Evolutionary conservation across 1,140 invertebrate species (phyloP), one percentile per base, ranked within the genome.

Genomic region (Achroia grisella): DNA sequence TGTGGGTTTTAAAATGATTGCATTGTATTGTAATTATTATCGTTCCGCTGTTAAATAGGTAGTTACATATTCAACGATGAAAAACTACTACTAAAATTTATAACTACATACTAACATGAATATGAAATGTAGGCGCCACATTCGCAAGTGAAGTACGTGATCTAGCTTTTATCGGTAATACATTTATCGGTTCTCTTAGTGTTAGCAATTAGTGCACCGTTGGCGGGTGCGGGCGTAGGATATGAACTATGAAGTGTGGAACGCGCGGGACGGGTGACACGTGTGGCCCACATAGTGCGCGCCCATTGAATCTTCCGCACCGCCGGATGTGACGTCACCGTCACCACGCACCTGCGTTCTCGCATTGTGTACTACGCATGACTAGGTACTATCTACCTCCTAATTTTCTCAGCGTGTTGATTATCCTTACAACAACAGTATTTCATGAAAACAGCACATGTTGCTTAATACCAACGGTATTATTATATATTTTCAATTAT

Each of bases 131-230:
- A 52, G 34, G 45, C 48, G 44, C 10, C 39, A 48, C 46, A 62
- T 61, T 65, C 58, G 52, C 62, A 63, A 72, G 66, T 74, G 74
- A 70, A 62, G 65, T 53, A 56, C 65, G 58, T 66, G 67, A 73
- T 74, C 2, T 23, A 60, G 71, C 52, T 46, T 44, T n/a, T n/a
- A n/a, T 59, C 60, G 69, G 55, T 56, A 61, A 56, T 60, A 75
- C 10, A 77, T 80, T 75, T 76, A 71, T 68, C 75, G 72, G 79
- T 84, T 84, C 76, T 72, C 70, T 79, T 78, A 77, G 65, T 79
- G 76, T 75, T 68, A 67, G 76, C 70, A 75, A 84, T 80, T 84
- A 80, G 71, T 74, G 62, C 73, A 62, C 54, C 51, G 61, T 63
- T 60, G 51, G 70, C 57, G 61, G 52, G 62, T 62, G 63, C 44